Evolutionary conservation across 1,140 invertebrate species (phyloP).

Genomic region (Dinoponera quadriceps): DNA sequence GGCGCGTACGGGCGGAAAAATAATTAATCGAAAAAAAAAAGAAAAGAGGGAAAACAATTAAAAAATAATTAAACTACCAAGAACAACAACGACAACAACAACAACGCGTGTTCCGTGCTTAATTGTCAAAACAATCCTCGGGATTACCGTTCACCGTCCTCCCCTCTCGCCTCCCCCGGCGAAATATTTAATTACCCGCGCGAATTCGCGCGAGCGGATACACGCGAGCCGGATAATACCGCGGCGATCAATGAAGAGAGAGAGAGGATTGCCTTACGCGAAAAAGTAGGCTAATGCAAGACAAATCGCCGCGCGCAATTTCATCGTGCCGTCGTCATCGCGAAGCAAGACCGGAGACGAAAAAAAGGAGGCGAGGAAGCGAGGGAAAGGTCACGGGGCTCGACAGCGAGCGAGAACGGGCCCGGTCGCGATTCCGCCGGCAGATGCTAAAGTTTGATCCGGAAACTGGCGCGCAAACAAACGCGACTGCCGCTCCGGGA

Average conservation of each 20-base stretch:
- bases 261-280: constrained; percentile 9
- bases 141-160: not conserved
- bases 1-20: not conserved
- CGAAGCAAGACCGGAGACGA: not conserved
- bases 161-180: not conserved
- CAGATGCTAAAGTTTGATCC: constrained; percentile 33
- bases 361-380: no score
- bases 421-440: constrained; percentile 1
- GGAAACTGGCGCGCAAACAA: constrained; percentile 31
- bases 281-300: constrained; percentile 51
- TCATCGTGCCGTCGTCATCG: not conserved
- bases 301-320: constrained; percentile 19
- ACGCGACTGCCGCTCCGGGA: not conserved
- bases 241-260: constrained; percentile 20
- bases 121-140: not conserved
- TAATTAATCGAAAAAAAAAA: not conserved
- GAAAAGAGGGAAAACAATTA: no score
- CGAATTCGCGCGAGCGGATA: constrained; percentile 10
- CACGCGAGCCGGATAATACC: constrained; percentile 1
- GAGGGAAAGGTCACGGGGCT: no score
- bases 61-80: no score
- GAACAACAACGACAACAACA: no score
- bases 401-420: not conserved
- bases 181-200: not conserved
- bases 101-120: no score